Evolutionary conservation across 1,140 invertebrate genomes (phyloP), one percentile per base, ranked within the genome.

Genomic region (Lasaia peninsularis): DNA sequence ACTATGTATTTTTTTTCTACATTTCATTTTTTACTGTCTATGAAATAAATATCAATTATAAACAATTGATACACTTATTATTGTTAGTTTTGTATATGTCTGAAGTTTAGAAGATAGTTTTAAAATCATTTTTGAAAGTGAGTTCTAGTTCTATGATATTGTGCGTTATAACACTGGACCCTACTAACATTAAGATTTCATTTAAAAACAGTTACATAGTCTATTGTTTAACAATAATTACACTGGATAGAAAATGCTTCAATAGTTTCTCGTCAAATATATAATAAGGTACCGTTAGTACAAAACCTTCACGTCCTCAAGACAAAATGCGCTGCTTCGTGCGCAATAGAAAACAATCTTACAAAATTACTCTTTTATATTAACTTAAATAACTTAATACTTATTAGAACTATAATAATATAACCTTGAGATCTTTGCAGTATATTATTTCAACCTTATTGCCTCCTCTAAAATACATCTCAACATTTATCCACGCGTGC

Each of bases 301-400:
- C 78, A 77, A 73, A 72, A 68, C 68, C 75, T 69, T 70, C 60
- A 52, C 61, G 59, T 66, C 70, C 80, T 78, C 78, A 81, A 75
- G 77, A 79, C 78, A 73, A 72, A 62, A 74, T 61, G 65, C 77
- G 75, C 73, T 63, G 60, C 63, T 63, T 66, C 53, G 72, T 75
- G 73, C 73, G 73, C 60, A 66, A 81, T 84, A 81, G 64, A 82
- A 84, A 86, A 88, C 81, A 80, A 86, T 77, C 77, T 86, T 88
- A 84, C 75, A 86, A 86, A 88, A 82, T 80, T 83, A 86, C 86
- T 81, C 81, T 64, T 78, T 86, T 85, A 84, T 86, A 79, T 86
- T 86, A 88, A 88, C 86, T 87, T 88, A 88, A 86, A 88, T 88
- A 86, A 88, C 86, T 88, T 88, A 88, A 88, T 86, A 86, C 86